Evolutionary conservation across 1,140 invertebrate species (phyloP), one percentile per base, ranked within the genome.

Genomic region (Vollenhovia emeryi): DNA sequence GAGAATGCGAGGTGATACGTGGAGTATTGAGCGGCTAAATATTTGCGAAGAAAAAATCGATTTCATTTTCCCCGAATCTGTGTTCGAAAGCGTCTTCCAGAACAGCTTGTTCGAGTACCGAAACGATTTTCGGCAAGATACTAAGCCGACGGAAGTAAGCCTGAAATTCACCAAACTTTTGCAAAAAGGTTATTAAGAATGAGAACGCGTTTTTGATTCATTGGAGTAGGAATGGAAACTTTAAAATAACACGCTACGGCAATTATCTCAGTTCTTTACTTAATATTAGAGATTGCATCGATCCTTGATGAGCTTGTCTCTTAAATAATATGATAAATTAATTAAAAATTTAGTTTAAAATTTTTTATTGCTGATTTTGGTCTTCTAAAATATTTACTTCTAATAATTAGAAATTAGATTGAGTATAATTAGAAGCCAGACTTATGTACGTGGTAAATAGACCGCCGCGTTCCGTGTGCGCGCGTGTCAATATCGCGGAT

Each of bases 31-130:
- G 59, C 0, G 43, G 21, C 52, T 15, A 52, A 69, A 57, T 43
- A 68, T 79, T 68, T 52, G 4, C 6, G 30, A 9, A 30, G n/a
- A 79, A 79, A 50, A 50, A 79, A 24, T 71, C 3, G n/a, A 69
- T 18, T 80, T 66, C 3, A 13, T 13, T 27, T 79, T 36, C 7
- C 7, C 2, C 5, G 52, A 66, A 66, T 52, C 0, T 21, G 11
- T 69, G 11, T 24, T 80, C 1, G 4, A 55, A 55, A 43, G 24
- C 24, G 7, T 43, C 21, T 27, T 24, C 2, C 24, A n/a, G 6
- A 66, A 57, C 21, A 52, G 24, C 15, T 40, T n/a, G 15, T 9
- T 71, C n/a, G 15, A 24, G 15, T 66, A 24, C n/a, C 5, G 6
- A 66, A 8, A 43, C 4, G 4, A 1, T 69, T 52, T 68, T 79